Evolutionary conservation across 2,888 invertebrate species (phyloP).

Genomic region (Agrotis exclamationis): DNA sequence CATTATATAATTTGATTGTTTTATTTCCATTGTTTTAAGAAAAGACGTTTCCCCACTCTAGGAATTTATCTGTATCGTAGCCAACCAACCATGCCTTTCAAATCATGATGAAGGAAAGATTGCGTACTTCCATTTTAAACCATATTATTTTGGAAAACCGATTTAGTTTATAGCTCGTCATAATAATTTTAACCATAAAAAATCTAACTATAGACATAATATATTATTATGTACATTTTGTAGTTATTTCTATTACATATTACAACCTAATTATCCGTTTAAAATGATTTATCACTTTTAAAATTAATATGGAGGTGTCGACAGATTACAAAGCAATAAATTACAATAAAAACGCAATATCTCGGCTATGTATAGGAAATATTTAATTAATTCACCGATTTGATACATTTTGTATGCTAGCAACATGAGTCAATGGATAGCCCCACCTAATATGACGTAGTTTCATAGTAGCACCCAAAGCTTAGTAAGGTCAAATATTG

Average conservation of each 20-base stretch:
- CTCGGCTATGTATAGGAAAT: background rate
- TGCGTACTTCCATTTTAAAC: too few relatives aligned
- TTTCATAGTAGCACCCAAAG: conserved; percentile 32
- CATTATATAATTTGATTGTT: conserved; percentile 25
- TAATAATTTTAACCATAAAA: too few relatives aligned
- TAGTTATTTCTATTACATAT: background rate
- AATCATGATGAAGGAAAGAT: too few relatives aligned
- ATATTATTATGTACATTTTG: too few relatives aligned
- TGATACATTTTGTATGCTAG: conserved; percentile 32
- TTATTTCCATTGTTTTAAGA: conserved; percentile 11
- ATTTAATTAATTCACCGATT: conserved; percentile 15
- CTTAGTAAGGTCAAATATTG: too few relatives aligned
- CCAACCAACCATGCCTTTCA: too few relatives aligned
- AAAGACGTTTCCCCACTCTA: too few relatives aligned
- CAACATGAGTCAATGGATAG: conserved; percentile 21
- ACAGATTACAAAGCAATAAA: background rate
- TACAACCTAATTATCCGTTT: background rate
- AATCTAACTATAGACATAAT: too few relatives aligned
- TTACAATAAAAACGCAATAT: background rate
- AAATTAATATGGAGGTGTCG: background rate
- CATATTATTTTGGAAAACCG: too few relatives aligned
- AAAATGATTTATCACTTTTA: background rate
- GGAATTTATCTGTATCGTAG: too few relatives aligned
- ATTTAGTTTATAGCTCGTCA: too few relatives aligned
- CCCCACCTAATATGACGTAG: conserved; percentile 15